A percentile compares a stretch with the other conserved stretches of the same genome.
Evolutionary conservation across 2,113 vertebrate species (phyloP).

Genomic region (Budorcas taxicolor): DNA sequence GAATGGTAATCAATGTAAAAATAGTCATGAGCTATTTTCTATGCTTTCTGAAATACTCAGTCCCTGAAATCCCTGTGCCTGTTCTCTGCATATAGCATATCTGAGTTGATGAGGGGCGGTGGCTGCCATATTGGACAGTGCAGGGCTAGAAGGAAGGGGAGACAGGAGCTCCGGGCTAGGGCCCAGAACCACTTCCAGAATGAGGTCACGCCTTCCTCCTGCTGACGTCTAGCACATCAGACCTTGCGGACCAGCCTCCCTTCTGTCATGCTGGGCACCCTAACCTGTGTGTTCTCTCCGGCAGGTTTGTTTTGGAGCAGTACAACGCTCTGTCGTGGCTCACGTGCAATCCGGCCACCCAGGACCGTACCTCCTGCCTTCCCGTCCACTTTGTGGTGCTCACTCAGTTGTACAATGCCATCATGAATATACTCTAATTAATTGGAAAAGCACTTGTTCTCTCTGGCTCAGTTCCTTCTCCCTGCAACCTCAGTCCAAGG

Average conservation of each 20-base stretch:
- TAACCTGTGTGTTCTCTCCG: not conserved
- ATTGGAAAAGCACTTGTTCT: conserved; percentile 75
- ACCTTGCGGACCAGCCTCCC: fast-evolving
- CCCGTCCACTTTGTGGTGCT: conserved; percentile 97
- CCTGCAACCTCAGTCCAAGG: conserved; percentile 54
- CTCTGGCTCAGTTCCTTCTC: conserved; percentile 65
- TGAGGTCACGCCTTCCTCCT: not conserved
- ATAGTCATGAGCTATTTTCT: not conserved
- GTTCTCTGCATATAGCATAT: fast-evolving
- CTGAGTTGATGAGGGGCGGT: fast-evolving
- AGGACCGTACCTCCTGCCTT: conserved; percentile 98
- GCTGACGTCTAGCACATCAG: fast-evolving
- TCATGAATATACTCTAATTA: conserved; percentile 96
- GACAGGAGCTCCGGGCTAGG: fast-evolving
- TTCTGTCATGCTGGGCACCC: fast-evolving
- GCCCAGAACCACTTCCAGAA: not conserved
- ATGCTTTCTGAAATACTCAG: not conserved
- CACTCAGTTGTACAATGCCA: conserved; percentile 98
- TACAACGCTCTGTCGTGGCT: conserved; percentile 93
- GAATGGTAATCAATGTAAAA: not conserved
- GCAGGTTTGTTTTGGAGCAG: conserved; percentile 96
- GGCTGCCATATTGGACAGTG: not conserved
- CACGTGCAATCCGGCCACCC: conserved; percentile 95
- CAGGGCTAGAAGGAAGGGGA: not conserved
- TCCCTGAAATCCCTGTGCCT: not conserved